Conservation (phyloP, 2,113 vertebrate species). For the Pongo pygmaeus region DNA sequence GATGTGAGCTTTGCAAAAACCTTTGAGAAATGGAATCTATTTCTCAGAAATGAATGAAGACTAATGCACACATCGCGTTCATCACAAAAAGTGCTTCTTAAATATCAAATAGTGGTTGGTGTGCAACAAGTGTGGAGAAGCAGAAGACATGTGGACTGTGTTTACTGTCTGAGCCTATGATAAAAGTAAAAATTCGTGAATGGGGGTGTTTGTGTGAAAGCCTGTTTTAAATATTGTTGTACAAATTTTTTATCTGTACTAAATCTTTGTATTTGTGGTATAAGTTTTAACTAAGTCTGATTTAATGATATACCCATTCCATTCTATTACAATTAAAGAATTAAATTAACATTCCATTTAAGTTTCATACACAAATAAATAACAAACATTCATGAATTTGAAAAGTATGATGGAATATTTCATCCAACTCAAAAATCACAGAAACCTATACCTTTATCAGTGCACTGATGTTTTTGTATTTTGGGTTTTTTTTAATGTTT, state of each 20-base stretch:
- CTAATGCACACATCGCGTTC: constrained; percentile 43
- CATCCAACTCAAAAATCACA: not conserved
- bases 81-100: constrained; percentile 8
- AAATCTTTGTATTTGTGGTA: not conserved
- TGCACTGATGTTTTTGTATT: not conserved
- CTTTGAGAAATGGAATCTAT: constrained; percentile 33
- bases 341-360: constrained; percentile 4
- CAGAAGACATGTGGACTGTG: not conserved
- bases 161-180: not conserved
- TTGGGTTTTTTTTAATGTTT: not conserved
- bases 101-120: not conserved
- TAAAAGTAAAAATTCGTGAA: not conserved
- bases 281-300: not conserved
- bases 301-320: not conserved
- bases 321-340: not conserved
- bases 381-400: not conserved
- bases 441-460: not conserved
- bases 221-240: not conserved
- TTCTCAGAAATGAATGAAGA: constrained; percentile 1
- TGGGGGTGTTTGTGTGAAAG: not conserved
- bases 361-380: not conserved
- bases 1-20: constrained; percentile 46
- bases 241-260: not conserved
- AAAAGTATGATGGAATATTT: not conserved
- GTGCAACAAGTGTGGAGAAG: not conserved